Evolutionary conservation across 1,140 invertebrate genomes (phyloP), one percentile per base, ranked within the genome.

Genomic region (Delia radicum): DNA sequence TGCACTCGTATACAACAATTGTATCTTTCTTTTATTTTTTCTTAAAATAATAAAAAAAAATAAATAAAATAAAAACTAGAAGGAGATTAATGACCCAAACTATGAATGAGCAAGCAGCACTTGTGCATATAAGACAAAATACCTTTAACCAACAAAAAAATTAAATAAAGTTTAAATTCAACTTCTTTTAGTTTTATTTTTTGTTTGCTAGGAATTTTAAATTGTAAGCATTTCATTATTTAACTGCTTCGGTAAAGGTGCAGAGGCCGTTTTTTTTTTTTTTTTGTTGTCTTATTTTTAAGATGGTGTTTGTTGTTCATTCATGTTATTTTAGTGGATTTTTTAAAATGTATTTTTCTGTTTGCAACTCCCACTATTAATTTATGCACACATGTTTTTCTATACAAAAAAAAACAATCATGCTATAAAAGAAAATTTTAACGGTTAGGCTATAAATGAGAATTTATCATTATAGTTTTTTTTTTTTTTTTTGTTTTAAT

Each of bases 81-180:
- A 27, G 24, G 62, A 63, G 62, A 63, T 28, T 63, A 63, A 63
- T 63, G 62, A 63, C 62, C 62, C 62, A 63, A 27, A 10, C 15
- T 12, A 8, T 12, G 62, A 63, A 27, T 12, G 24, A 24, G 7
- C n/a, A 12, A 63, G 6, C 18, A 63, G 27, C 62, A 63, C 62
- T 63, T 63, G 62, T 37, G 33, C 62, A 63, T 27, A 62, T 7
- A 62, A 24, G 7, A n/a, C 55, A 18, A n/a, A 62, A 62, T 24
- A 5, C n/a, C 1, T 10, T 10, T 4, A 62, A 62, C 55, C 3
- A 62, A 62, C n/a, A 24, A 62, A 62, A 24, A 28, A 24, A 24
- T 12, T 27, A 27, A 63, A 2, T 7, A 63, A 63, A 27, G 26
- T 28, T 55, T 63, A 5, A 63, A 28, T 63, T 63, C 27, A 27